A percentile compares a stretch with the other conserved stretches of the same genome.
Conservation (phyloP, 2,888 invertebrate genomes). For the Acrobasis repandana region DNA sequence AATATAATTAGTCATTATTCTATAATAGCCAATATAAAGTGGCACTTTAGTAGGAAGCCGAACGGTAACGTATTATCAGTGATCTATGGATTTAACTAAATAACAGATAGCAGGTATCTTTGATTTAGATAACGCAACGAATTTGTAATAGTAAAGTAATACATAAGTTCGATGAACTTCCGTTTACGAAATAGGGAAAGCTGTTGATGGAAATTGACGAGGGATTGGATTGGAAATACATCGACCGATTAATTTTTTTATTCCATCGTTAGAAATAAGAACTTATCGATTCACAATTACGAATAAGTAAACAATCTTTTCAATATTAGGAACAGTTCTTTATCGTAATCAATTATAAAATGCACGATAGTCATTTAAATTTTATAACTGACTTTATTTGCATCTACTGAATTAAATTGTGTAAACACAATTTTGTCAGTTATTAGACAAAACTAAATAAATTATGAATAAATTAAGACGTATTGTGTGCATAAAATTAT, state of each 20-base stretch:
- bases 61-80: slow-evolving; percentile 29
- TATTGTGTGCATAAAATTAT: slow-evolving; percentile 28
- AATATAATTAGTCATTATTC: background rate
- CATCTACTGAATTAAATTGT: background rate
- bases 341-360: no score
- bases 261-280: background rate
- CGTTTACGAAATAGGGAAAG: slow-evolving; percentile 67
- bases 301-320: background rate
- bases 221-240: slow-evolving; percentile 21
- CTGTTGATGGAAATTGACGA: slow-evolving; percentile 49
- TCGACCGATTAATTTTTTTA: no score
- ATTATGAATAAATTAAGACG: background rate
- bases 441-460: slow-evolving; percentile 10
- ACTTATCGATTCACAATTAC: background rate
- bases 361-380: no score
- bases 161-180: slow-evolving; percentile 75
- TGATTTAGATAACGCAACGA: slow-evolving; percentile 63
- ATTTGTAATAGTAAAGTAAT: slow-evolving; percentile 45
- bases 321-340: no score
- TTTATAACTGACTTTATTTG: background rate
- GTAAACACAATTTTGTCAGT: background rate
- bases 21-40: background rate
- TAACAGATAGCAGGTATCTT: slow-evolving; percentile 53
- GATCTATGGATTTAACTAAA: slow-evolving; percentile 46
- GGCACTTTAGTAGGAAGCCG: slow-evolving; percentile 32